Evolutionary conservation across 2,888 invertebrate genomes (phyloP).

Genomic region (Cryptocheilus praepositus): DNA sequence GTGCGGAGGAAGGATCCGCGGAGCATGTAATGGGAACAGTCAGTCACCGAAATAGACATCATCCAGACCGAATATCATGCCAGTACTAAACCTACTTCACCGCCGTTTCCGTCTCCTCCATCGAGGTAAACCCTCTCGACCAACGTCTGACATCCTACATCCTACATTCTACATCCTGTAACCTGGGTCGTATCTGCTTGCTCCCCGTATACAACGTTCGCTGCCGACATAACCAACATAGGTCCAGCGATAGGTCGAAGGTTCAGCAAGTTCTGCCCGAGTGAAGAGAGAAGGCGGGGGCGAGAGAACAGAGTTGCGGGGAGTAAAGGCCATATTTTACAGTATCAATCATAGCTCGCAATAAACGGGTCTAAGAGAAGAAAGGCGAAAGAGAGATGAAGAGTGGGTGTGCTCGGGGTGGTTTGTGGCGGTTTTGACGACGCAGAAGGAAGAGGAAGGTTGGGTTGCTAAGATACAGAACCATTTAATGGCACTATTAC

Average conservation of each 20-base stretch:
- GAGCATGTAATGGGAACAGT: no score
- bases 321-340: slow-evolving; percentile 58
- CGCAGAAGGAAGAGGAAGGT: slow-evolving; percentile 22
- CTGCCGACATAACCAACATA: not conserved
- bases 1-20: slow-evolving; percentile 8
- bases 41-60: no score
- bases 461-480: slow-evolving; percentile 71
- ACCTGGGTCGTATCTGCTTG: slow-evolving; percentile 25
- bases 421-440: not conserved
- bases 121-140: no score
- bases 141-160: no score
- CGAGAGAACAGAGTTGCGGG: slow-evolving; percentile 9
- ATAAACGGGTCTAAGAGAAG: slow-evolving; percentile 58
- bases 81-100: no score
- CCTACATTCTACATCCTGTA: slow-evolving; percentile 31
- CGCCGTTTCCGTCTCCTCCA: no score
- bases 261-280: not conserved
- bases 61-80: no score
- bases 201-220: not conserved
- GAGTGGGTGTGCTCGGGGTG: not conserved
- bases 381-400: not conserved
- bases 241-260: no score
- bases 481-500: slow-evolving; percentile 70
- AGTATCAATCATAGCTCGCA: slow-evolving; percentile 69
- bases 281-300: slow-evolving; percentile 12